These are phyloP conservation scores for Phrynosoma platyrhinos DNA, from an alignment of 2,113 vertebrate genomes.

Conservation along the genomic window DNA sequence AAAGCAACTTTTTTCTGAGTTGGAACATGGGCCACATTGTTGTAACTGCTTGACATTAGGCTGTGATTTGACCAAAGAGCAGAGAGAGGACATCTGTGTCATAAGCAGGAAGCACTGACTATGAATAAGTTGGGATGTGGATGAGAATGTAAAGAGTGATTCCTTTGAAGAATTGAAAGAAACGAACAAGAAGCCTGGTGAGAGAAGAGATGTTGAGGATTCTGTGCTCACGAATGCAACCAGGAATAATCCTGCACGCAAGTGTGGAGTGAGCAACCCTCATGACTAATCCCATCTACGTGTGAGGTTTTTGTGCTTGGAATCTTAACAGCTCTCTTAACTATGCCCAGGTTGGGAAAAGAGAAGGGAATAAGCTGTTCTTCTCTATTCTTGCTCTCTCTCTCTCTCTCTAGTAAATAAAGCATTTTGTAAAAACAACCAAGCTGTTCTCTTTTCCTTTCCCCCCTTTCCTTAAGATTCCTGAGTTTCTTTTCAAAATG, in stretches of 20 bases:
- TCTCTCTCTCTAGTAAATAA: not conserved
- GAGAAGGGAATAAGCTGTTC: not conserved
- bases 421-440: not conserved
- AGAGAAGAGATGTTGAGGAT: constrained; percentile 13
- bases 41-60: not conserved
- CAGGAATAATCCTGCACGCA: constrained; percentile 14
- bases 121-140: not conserved
- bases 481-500: not conserved
- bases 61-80: not conserved
- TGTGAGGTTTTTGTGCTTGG: constrained; percentile 14
- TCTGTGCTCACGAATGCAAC: constrained; percentile 21
- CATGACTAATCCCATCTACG: constrained; percentile 34
- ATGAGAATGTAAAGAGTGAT: not conserved
- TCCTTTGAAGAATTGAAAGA: constrained; percentile 22
- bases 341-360: not conserved
- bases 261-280: constrained; percentile 4
- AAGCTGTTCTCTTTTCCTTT: not conserved
- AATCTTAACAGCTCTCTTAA: constrained; percentile 12
- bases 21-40: not conserved
- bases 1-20: not conserved
- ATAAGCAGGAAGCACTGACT: not conserved
- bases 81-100: not conserved
- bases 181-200: not conserved
- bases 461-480: not conserved
- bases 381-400: not conserved